These are phyloP conservation scores for Nibea coibor DNA, from an alignment of 2,113 vertebrate genomes.

Conservation along the genomic window DNA sequence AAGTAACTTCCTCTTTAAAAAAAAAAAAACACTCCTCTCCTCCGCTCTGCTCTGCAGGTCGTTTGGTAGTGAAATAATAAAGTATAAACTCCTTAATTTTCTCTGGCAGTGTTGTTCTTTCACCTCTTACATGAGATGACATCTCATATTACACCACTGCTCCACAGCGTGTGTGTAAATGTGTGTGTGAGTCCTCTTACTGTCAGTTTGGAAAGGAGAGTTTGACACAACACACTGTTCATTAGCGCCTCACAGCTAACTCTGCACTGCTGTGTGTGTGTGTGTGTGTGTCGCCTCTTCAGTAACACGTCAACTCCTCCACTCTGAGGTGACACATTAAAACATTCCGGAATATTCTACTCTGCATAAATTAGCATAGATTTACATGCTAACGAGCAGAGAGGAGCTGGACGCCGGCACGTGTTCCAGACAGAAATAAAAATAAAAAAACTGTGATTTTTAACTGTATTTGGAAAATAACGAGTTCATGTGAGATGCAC, in stretches of 20 bases:
- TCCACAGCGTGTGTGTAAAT: neutral
- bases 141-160: slow-evolving; percentile 8
- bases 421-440: neutral
- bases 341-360: slow-evolving; percentile 60
- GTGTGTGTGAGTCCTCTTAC: slow-evolving; percentile 3
- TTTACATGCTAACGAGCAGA: slow-evolving; percentile 49
- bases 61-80: neutral
- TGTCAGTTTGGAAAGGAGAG: slow-evolving; percentile 47
- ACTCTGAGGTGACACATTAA: slow-evolving; percentile 73
- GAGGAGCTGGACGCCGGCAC: slow-evolving; percentile 12
- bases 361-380: slow-evolving; percentile 59
- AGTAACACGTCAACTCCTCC: slow-evolving; percentile 73
- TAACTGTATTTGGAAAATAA: neutral
- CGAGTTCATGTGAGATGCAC: neutral
- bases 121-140: slow-evolving; percentile 23
- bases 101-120: slow-evolving; percentile 8
- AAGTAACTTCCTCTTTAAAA: neutral
- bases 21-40: neutral
- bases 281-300: slow-evolving; percentile 48
- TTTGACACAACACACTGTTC: slow-evolving; percentile 65
- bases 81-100: neutral
- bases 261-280: slow-evolving; percentile 14
- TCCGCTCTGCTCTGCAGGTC: neutral
- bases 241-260: slow-evolving; percentile 42
- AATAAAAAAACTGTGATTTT: neutral